Percentiles rank a stretch among this genome's conserved stretches.
Conservation (phyloP, 2,113 vertebrate species). For the Dendrocopos noguchii region DNA sequence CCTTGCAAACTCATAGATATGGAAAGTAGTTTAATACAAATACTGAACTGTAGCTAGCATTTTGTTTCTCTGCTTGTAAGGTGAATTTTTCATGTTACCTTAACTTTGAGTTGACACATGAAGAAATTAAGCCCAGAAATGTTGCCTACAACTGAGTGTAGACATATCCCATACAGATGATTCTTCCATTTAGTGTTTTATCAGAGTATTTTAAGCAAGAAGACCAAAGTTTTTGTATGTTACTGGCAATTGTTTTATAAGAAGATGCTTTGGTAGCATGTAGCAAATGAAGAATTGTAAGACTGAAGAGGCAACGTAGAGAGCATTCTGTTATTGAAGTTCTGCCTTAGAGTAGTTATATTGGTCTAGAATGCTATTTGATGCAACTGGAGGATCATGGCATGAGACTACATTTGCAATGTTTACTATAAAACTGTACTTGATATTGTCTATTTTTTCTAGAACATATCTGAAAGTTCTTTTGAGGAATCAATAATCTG, state of each 20-base stretch:
- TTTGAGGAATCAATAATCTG: not conserved
- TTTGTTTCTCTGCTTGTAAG: not conserved
- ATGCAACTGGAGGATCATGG: not conserved
- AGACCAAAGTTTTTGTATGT: not conserved
- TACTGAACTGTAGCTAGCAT: not conserved
- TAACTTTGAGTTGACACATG: not conserved
- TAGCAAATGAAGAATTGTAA: not conserved
- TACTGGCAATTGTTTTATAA: not conserved
- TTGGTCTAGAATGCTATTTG: not conserved
- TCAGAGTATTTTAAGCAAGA: not conserved
- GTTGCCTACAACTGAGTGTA: not conserved
- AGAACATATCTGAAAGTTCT: not conserved
- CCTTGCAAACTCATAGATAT: too few species aligned
- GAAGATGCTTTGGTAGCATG: not conserved
- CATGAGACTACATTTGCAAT: not conserved
- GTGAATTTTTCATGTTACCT: not conserved
- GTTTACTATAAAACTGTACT: not conserved
- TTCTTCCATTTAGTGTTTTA: not conserved
- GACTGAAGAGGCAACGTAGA: not conserved
- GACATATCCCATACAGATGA: not conserved
- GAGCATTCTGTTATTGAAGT: not conserved
- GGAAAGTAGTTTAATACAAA: not conserved
- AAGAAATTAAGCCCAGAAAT: not conserved
- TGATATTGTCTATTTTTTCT: not conserved
- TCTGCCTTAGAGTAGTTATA: not conserved